Evolutionary conservation across 2,888 invertebrate species (phyloP), one percentile per base, ranked within the genome.

Genomic region (Dasypogon diadema): DNA sequence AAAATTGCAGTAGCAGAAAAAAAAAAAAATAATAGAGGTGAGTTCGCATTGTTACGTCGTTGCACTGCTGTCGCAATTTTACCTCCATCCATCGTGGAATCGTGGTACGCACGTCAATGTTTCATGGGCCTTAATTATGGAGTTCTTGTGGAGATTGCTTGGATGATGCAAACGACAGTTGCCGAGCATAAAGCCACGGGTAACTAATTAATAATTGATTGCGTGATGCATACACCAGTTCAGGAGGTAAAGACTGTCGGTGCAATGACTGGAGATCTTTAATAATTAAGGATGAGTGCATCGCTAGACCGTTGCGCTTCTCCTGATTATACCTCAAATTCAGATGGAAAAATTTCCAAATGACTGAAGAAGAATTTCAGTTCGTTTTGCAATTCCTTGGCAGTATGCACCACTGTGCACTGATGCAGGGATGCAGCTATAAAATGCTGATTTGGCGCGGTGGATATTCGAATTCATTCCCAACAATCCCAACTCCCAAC

Each of bases 121-220:
- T n/a, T n/a, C 42, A 12, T n/a, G 42, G n/a, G n/a, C 42, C n/a
- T 42, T 12, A 42, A 12, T 42, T 12, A 12, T 12, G n/a, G 12
- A 42, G 12, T 8, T 5, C 10, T 12, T 42, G 42, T 12, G 12
- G 42, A 42, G n/a, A 42, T 42, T 42, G 42, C 12, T 12, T 42
- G 42, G 34, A 6, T 42, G 8, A 42, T 12, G 42, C 42, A 42
- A 42, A 12, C 42, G 42, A 30, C 42, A 42, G 12, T 42, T 42
- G 8, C 3, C n/a, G 6, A 42, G 8, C 42, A 2, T n/a, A 12
- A 42, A 42, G 42, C 6, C 2, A 42, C 42, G 30, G 46, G 65
- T 12, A 24, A 22, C 48, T 74, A 60, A 37, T 60, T 74, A 74
- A 60, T 65, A 65, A 65, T 46, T 46, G 46, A 65, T 65, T 48